phyloP scores from a whole-genome alignment of 2,888 invertebrate genomes.

The Lysandra coridon region DNA sequence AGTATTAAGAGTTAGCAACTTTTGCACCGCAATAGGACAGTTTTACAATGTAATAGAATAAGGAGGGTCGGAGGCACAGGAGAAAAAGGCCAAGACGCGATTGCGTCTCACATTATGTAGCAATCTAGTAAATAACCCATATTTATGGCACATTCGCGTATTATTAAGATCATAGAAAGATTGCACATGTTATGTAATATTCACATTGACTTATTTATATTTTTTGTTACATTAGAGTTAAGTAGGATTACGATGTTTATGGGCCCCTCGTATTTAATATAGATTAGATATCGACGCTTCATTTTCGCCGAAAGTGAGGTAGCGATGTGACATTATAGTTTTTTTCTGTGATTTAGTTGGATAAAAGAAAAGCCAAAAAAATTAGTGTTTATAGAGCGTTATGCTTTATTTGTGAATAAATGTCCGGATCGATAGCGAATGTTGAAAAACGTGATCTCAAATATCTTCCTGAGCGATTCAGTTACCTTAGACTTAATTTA shows the following conservation, averaged over 20 bases:
- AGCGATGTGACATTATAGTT: conserved; percentile 45
- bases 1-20: conserved; percentile 38
- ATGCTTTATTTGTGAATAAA: conserved; percentile 49
- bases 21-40: conserved; percentile 43
- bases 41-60: conserved; percentile 39
- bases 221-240: conserved; percentile 74
- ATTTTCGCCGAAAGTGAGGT: conserved; percentile 32
- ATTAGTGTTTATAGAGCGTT: conserved; percentile 59
- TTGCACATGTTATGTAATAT: conserved; percentile 76
- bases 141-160: conserved; percentile 58
- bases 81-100: conserved; percentile 39
- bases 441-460: conserved; percentile 68
- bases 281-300: conserved; percentile 40
- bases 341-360: conserved; percentile 74
- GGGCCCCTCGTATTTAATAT: conserved; percentile 54
- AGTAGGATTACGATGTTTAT: conserved; percentile 58
- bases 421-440: conserved; percentile 36
- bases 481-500: conserved; percentile 78
- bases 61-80: conserved; percentile 30
- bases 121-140: conserved; percentile 50
- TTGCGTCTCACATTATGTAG: conserved; percentile 52
- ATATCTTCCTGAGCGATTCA: conserved; percentile 68
- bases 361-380: conserved; percentile 70
- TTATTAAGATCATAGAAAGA: conserved; percentile 61
- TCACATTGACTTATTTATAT: conserved; percentile 76